A percentile compares a stretch with the other conserved stretches of the same genome.
Conservation (phyloP, 2,888 invertebrate species). For the Lathronympha strigana region DNA sequence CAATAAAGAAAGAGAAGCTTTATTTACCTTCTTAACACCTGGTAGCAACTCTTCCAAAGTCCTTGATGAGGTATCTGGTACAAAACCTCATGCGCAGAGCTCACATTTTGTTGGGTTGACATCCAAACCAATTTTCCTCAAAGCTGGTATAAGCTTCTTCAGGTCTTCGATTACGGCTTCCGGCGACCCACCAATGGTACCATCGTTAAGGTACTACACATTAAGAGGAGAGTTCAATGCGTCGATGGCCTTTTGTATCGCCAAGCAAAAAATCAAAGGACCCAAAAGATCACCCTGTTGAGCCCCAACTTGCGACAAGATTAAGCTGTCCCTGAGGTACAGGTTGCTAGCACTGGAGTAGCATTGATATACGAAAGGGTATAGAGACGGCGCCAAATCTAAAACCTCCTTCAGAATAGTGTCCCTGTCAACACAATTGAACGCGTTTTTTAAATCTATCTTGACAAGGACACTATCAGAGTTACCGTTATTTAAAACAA, state of each 20-base stretch:
- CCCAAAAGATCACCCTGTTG: conserved; percentile 6
- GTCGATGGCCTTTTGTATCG: no score
- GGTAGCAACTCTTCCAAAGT: no score
- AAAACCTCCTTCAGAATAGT: conserved; percentile 9
- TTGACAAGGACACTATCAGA: conserved; percentile 10
- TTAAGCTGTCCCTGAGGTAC: background rate
- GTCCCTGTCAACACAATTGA: conserved; percentile 28
- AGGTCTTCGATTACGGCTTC: background rate
- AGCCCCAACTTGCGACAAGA: conserved; percentile 1
- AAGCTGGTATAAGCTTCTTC: background rate
- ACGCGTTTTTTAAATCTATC: conserved; percentile 26
- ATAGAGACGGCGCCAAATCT: background rate
- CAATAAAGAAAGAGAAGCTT: background rate
- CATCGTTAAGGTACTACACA: no score
- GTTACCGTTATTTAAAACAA: background rate
- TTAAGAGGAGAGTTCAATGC: no score
- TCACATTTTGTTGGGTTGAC: background rate
- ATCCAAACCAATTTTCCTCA: background rate
- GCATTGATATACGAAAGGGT: conserved; percentile 14
- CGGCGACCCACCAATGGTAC: background rate
- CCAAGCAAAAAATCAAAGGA: background rate
- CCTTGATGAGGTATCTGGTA: no score
- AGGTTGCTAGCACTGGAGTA: background rate
- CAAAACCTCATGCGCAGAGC: background rate
- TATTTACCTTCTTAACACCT: background rate